Evolutionary conservation across 2,797 vertebrate genomes (phyloP).

Genomic region (Trematomus bernacchii): DNA sequence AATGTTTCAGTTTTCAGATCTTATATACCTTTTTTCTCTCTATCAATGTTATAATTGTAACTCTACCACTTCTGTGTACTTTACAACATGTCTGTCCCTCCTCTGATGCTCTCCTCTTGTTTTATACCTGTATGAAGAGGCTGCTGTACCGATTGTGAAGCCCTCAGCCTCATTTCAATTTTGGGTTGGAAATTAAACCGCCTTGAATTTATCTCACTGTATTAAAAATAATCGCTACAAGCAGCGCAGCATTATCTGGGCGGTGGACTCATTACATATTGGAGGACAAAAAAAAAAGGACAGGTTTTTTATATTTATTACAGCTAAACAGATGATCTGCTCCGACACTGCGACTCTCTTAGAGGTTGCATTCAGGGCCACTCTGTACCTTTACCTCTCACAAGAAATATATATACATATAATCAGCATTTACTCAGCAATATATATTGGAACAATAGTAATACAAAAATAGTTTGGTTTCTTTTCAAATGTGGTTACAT

Average conservation of each 20-base stretch:
- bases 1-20: too few relatives aligned
- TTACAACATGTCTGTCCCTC: background rate
- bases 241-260: background rate
- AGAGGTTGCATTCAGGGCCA: too few relatives aligned
- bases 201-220: conserved; percentile 24
- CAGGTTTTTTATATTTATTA: conserved; percentile 17
- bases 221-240: conserved; percentile 17
- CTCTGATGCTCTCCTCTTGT: background rate
- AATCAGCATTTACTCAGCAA: background rate
- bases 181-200: conserved; percentile 10
- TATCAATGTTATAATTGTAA: background rate
- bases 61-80: background rate
- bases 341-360: too few relatives aligned
- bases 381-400: too few relatives aligned
- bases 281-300: background rate
- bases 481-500: too few relatives aligned
- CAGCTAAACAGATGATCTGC: too few relatives aligned
- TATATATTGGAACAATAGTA: too few relatives aligned
- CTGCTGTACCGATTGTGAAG: background rate
- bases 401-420: too few relatives aligned
- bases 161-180: conserved; percentile 3
- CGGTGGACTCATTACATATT: background rate
- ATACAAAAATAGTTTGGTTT: too few relatives aligned
- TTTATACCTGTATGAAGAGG: background rate
- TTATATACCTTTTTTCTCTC: background rate